Evolutionary conservation across 2,888 invertebrate species (phyloP), one percentile per base, ranked within the genome.

Genomic region (Ectemnius lituratus): DNA sequence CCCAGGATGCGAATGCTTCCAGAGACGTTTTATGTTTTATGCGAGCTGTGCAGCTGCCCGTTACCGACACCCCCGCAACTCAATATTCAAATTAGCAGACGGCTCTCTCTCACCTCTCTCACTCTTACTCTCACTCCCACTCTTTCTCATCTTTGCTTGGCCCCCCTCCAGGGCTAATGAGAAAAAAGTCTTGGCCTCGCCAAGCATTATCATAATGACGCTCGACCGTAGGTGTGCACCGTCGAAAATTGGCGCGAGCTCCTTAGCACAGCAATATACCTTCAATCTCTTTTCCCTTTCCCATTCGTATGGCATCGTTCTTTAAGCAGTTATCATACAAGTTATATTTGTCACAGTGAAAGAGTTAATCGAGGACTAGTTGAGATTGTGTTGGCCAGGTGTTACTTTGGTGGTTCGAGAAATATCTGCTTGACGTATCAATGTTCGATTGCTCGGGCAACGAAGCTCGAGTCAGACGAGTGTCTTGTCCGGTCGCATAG

Each of bases 21-120:
- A 84, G 84, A 81, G 86, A 89, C 85, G 87, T 87, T 89, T 89
- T 87, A 89, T 88, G 88, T 83, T 88, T 88, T 87, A 88, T 87
- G 87, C 84, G 87, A 84, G 85, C 83, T 73, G 84, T 85, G 88
- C 88, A 87, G 88, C 89, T 89, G 88, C 85, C 86, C 86, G 86
- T 86, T 87, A 84, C 86, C 83, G 78, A 89, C 89, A 89, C 90
- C 88, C 90, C 88, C 89, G 89, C 89, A 89, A 86, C 86, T 88
- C 87, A 88, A 88, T 89, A 90, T 90, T 90, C 89, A 90, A 90
- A 89, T 90, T 86, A 89, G 85, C 86, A 78, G 81, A 81, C 85
- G 79, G 76, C 78, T 64, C 76, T 70, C 78, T 64, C 76, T 70
- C 60, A 64, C 67, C 52, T 80, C 78, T 70, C 78, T 69, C 64